Conservation (phyloP, 2,888 invertebrate genomes). For the Plebejus melissa region DNA sequence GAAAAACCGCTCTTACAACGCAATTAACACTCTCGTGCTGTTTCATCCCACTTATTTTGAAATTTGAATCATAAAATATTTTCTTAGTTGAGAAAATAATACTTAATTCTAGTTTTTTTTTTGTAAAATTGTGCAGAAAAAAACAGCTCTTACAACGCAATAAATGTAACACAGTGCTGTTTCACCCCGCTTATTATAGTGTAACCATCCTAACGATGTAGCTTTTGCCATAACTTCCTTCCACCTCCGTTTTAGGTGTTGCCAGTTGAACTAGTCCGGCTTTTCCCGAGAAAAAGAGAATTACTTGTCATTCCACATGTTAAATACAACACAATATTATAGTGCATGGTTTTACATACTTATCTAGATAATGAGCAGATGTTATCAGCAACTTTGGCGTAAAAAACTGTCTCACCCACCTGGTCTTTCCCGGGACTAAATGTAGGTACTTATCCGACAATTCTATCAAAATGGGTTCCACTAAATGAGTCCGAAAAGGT, state of each 20-base stretch:
- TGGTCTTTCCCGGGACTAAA: background rate
- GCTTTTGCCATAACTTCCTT: slow-evolving; percentile 25
- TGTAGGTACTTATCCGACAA: background rate
- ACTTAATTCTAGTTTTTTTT: too few species aligned
- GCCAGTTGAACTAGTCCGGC: background rate
- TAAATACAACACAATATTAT: background rate
- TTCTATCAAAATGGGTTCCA: background rate
- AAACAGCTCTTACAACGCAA: too few species aligned
- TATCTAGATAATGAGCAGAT: background rate
- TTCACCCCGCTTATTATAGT: background rate
- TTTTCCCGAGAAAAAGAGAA: background rate
- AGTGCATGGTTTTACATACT: background rate
- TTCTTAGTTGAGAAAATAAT: too few species aligned
- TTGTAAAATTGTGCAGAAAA: too few species aligned
- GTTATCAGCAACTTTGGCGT: background rate
- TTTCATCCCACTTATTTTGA: too few species aligned
- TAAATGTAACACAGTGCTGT: too few species aligned
- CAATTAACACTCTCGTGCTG: too few species aligned
- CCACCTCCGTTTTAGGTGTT: slow-evolving; percentile 23
- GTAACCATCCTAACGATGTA: background rate
- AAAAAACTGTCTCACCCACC: background rate
- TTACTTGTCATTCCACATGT: background rate
- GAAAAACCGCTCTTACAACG: too few species aligned
- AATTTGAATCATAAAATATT: too few species aligned
- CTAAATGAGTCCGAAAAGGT: background rate